Base-by-base conservation (phyloP, 2,113 vertebrate species). In the Shinisaurus crocodilurus region DNA sequence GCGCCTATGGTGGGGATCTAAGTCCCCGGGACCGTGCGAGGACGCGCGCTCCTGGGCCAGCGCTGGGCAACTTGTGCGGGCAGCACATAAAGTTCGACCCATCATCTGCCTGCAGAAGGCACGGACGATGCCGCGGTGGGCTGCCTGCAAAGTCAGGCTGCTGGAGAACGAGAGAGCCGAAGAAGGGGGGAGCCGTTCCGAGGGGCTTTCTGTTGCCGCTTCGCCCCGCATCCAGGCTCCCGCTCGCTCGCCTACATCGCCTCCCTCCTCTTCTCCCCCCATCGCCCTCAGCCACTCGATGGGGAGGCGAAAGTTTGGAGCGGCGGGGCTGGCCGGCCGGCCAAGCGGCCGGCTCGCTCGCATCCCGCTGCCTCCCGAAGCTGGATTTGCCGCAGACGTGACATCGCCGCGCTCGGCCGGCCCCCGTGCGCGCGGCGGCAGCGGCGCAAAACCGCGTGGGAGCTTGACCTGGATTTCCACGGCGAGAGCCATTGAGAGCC, bases 401-500 rank as follows among this genome's bases (percentile, higher is more conserved):
- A 57, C 81, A 72, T 37, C 37, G 54, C 40, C 60, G 70, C 85
- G 50, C n/a, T 82, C 54, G 40, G 40, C 40, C 54, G 40, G 54
- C 54, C 67, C 45, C 60, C 3, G 69, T 18, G 45, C 84, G 67
- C 84, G 43, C 48, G 70, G 60, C 82, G 60, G 45, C n/a, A n/a
- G n/a, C 70, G 79, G 18, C 72, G 72, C 37, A 88, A 54, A 54
- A 10, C 16, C 89, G 34, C 74, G 43, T 50, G 88, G 82, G 70
- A 77, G 43, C 88, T 89, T 89, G 70, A 89, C 72, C 82, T 89
- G 88, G 88, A 75, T 89, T 83, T 48, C 20, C 29, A 13, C 27
- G 3, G 29, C 43, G 67, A 29, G 76, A 37, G 50, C 45, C 45
- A 8, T n/a, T 32, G n/a, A n/a, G 29, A 72, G 67, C 74, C 74